phyloP scores from a whole-genome alignment of 2,113 vertebrate genomes.

The Pagrus major region DNA sequence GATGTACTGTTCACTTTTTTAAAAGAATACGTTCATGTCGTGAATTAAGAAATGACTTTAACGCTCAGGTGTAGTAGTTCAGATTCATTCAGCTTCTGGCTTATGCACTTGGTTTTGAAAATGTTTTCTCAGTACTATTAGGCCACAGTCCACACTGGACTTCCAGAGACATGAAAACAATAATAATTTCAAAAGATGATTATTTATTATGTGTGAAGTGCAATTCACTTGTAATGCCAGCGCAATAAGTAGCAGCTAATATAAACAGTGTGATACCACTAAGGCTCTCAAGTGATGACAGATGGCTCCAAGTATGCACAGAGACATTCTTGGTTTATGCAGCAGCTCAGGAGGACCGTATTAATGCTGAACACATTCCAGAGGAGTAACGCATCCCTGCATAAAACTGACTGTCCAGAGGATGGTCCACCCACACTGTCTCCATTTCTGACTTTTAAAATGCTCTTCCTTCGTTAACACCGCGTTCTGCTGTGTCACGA shows the following conservation, averaged over 20 bases:
- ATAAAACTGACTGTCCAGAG: slow-evolving; percentile 62
- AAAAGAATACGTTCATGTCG: background rate
- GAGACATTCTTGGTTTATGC: slow-evolving; percentile 82
- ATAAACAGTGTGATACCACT: slow-evolving; percentile 72
- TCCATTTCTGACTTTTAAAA: slow-evolving; percentile 1
- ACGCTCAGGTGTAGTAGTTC: background rate
- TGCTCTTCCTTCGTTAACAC: background rate
- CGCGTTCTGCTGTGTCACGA: background rate
- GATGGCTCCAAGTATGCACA: slow-evolving; percentile 80
- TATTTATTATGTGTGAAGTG: slow-evolving; percentile 70
- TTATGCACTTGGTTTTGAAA: background rate
- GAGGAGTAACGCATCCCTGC: slow-evolving; percentile 76
- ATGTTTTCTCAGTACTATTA: background rate
- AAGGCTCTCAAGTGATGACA: slow-evolving; percentile 76
- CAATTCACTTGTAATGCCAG: slow-evolving; percentile 39
- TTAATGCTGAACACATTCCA: slow-evolving; percentile 80
- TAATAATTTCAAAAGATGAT: slow-evolving; percentile 64
- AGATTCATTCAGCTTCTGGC: background rate
- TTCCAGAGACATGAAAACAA: slow-evolving; percentile 37
- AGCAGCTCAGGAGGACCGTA: slow-evolving; percentile 82
- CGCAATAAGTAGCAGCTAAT: slow-evolving; percentile 77
- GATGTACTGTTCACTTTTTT: too few relatives aligned
- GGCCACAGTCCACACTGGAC: background rate
- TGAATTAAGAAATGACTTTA: background rate
- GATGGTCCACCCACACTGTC: slow-evolving; percentile 18